Evolutionary conservation across 2,113 vertebrate genomes (phyloP), one percentile per base, ranked within the genome.

Genomic region (Corapipo altera): DNA sequence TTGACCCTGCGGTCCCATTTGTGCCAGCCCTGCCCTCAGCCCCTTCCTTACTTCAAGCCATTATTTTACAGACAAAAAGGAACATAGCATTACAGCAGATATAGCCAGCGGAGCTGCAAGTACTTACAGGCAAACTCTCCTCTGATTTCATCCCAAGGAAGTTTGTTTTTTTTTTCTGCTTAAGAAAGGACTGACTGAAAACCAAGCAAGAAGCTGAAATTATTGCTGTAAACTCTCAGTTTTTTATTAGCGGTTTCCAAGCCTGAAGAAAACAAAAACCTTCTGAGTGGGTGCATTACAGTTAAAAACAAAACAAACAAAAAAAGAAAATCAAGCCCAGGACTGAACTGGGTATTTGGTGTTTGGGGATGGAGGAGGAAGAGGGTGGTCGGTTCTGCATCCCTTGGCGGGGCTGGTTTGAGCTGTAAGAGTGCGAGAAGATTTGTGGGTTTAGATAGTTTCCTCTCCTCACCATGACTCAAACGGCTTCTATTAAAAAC

Each of bases 401-500:
- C 86, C 21, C 85, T 74, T 78, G 6, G 46, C 17, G 84, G 16
- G 65, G 75, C 91, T 80, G 93, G 67, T 67, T 78, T 43, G 72
- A 93, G 96, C 93, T 66, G 0, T 11, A 37, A 49, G 91, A 88
- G 90, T 18, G 78, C 43, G 12, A 91, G 87, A 78, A 88, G 90
- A 95, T 91, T 93, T 95, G 97, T 94, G 96, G 95, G 30, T 97
- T 96, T 93, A 39, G 96, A 94, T 57, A 57, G 81, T 89, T 96
- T 96, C 93, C 95, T 94, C 87, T 96, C 79, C 28, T 33, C 51
- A 93, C 94, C 74, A 37, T 92, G 86, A 94, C 92, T 96, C 93
- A 91, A 96, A 83, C 17, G 1, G 80, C 78, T 92, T 85, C 85
- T 85, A 85, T 94, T 90, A 81, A 91, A 95, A 96, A 91, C 80